Percentiles rank a stretch among this genome's conserved stretches.
Conservation (phyloP, 2,797 vertebrate species). For the Pterois miles region DNA sequence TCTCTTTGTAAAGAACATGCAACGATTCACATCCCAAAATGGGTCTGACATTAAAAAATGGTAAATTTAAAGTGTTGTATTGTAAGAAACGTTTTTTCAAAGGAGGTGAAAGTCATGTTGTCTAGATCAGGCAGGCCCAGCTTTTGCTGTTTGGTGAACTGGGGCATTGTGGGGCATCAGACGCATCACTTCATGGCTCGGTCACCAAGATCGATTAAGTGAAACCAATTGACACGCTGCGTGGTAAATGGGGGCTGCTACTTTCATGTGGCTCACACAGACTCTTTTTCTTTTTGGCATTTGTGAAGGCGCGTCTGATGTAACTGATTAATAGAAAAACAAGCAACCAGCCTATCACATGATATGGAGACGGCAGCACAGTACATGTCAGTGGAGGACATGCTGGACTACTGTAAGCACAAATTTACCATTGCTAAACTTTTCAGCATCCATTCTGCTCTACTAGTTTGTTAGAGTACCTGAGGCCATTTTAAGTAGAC, state of each 20-base stretch:
- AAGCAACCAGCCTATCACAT: constrained; percentile 76
- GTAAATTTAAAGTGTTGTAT: not conserved
- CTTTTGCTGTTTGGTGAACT: constrained; percentile 28
- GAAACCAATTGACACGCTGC: constrained; percentile 78
- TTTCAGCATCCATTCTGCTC: not conserved
- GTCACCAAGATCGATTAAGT: constrained; percentile 79
- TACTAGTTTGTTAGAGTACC: not conserved
- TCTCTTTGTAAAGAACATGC: not conserved
- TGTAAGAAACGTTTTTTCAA: not conserved
- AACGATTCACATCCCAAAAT: not conserved
- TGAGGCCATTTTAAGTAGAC: not conserved
- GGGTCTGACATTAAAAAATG: not conserved
- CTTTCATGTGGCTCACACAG: constrained; percentile 79
- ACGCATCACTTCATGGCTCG: constrained; percentile 63
- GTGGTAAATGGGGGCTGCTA: constrained; percentile 69
- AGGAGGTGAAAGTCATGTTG: not conserved
- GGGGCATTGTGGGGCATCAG: constrained; percentile 57
- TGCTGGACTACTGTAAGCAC: constrained; percentile 2
- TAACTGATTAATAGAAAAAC: constrained; percentile 74
- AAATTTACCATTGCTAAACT: not conserved
- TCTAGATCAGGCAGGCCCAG: constrained; percentile 11
- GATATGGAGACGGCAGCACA: constrained; percentile 51
- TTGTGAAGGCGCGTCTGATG: constrained; percentile 67
- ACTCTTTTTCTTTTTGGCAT: constrained; percentile 75
- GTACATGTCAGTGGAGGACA: constrained; percentile 50